Percentiles rank a stretch among this genome's conserved stretches.
phyloP scores from a whole-genome alignment of 2,888 invertebrate genomes.

The Caradrina kadenii region DNA sequence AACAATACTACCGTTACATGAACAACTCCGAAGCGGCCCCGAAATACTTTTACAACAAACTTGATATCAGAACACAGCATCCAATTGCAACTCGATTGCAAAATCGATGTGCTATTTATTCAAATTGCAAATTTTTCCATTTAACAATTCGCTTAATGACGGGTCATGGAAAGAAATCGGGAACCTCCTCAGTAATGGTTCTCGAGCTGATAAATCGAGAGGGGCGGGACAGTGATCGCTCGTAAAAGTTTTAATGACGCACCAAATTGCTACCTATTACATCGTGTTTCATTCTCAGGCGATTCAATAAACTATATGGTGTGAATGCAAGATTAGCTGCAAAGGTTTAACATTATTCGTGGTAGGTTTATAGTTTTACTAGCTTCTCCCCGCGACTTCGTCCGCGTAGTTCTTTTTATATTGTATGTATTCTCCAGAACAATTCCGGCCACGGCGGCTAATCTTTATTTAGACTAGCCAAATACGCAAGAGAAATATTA shows the following conservation, averaged over 20 bases:
- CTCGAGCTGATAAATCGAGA: constrained; percentile 73
- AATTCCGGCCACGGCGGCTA: no score
- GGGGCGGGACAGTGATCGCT: constrained; percentile 71
- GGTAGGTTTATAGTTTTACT: background rate
- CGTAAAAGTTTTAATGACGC: constrained; percentile 80
- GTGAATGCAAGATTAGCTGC: constrained; percentile 38
- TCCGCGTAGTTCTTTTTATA: no score
- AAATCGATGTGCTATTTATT: constrained; percentile 61
- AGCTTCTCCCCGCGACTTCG: no score
- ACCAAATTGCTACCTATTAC: constrained; percentile 76
- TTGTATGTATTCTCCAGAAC: no score
- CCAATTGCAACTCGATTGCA: constrained; percentile 42
- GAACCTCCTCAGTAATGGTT: constrained; percentile 73
- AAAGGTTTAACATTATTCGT: background rate
- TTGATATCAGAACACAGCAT: constrained; percentile 35
- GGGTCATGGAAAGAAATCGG: constrained; percentile 66
- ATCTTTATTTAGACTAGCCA: no score
- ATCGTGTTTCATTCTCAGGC: constrained; percentile 65
- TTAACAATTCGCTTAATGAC: constrained; percentile 60
- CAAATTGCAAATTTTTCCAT: constrained; percentile 58
- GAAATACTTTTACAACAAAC: constrained; percentile 29
- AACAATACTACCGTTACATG: constrained; percentile 12
- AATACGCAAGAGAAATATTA: no score
- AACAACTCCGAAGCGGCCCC: constrained; percentile 7
- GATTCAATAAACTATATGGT: constrained; percentile 44